phyloP scores from a whole-genome alignment of 2,888 invertebrate genomes.

The Pachymerium ferrugineum region DNA sequence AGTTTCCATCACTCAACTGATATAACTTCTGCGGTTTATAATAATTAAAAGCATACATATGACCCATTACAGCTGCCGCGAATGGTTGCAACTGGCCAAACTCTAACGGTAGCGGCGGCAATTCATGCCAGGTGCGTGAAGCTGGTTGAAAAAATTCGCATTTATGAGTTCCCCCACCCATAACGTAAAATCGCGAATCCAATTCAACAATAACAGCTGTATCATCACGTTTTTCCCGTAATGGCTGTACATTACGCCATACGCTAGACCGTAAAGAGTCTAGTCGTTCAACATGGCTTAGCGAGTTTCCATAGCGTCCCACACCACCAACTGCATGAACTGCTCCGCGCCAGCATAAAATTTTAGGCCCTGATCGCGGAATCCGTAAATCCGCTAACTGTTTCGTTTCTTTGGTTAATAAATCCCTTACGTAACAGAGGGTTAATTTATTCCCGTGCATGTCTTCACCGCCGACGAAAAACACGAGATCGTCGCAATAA shows the following conservation, averaged over 20 bases:
- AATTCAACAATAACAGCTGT: not conserved
- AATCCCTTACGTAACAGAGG: not conserved
- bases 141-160: conserved; percentile 23
- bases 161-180: conserved; percentile 29
- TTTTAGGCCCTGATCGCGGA: not conserved
- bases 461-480: conserved; percentile 32
- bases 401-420: not conserved
- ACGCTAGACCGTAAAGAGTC: not conserved
- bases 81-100: not conserved
- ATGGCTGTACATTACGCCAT: conserved; percentile 23
- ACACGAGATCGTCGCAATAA: not conserved
- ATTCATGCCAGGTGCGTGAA: conserved; percentile 27
- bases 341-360: not conserved
- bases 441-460: conserved; percentile 4
- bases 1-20: not conserved
- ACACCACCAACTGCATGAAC: conserved; percentile 27
- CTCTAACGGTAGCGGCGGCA: conserved; percentile 25
- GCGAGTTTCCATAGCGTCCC: conserved; percentile 18
- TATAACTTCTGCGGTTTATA: conserved; percentile 29
- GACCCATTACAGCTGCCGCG: not conserved
- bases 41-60: conserved; percentile 30
- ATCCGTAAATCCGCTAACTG: conserved; percentile 1
- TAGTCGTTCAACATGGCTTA: conserved; percentile 20
- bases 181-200: not conserved
- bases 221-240: conserved; percentile 22